Percentiles rank a stretch among this genome's conserved stretches.
phyloP scores from a whole-genome alignment of 2,888 invertebrate species.

The Orthosia cruda region DNA sequence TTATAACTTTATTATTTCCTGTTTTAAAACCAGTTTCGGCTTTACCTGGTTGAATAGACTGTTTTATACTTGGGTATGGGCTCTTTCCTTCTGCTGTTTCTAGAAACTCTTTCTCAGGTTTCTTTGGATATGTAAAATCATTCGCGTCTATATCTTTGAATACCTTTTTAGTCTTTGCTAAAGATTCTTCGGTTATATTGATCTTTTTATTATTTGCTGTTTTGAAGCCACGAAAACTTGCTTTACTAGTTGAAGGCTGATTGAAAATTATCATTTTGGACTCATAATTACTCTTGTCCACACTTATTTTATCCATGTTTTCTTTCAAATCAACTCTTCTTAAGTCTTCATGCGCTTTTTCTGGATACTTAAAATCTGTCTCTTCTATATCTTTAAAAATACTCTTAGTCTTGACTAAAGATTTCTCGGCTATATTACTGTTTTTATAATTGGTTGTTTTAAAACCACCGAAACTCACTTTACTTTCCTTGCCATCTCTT shows the following conservation, averaged over 20 bases:
- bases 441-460: conserved; percentile 49
- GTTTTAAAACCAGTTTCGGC: conserved; percentile 63
- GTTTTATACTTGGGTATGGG: neutral
- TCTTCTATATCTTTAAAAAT: conserved; percentile 50
- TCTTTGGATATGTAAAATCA: conserved; percentile 5
- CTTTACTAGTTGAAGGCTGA: conserved; percentile 25
- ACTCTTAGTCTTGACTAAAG: conserved; percentile 32
- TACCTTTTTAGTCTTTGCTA: conserved; percentile 37
- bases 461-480: conserved; percentile 26
- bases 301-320: neutral
- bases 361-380: conserved; percentile 3
- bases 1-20: conserved; percentile 74
- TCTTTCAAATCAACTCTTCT: neutral
- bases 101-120: neutral
- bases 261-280: neutral
- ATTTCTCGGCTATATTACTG: conserved; percentile 27
- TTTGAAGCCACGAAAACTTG: conserved; percentile 31
- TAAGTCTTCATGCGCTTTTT: neutral
- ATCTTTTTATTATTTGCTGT: conserved; percentile 51
- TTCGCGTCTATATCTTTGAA: conserved; percentile 49
- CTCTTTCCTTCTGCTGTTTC: neutral
- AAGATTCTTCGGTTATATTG: conserved; percentile 22
- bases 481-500: neutral
- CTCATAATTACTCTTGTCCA: too few species aligned
- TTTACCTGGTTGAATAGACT: neutral